Base-by-base conservation (phyloP, 2,888 invertebrate genomes). In the Sphinx pinastri region DNA sequence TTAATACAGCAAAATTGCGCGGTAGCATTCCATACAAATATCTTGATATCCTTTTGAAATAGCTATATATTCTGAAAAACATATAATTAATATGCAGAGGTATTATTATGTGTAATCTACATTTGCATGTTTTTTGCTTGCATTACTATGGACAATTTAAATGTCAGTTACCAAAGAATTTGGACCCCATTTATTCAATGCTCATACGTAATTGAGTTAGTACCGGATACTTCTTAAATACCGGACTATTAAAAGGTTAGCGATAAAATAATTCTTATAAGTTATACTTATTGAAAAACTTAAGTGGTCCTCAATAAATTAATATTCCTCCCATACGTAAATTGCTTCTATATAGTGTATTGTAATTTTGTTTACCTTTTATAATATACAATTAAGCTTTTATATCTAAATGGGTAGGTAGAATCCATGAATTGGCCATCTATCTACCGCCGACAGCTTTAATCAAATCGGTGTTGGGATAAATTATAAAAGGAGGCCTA, bases 151-250 rank as follows among this genome's bases (percentile, higher is more conserved):
- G 63, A 19, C 60, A 47, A 16, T n/a, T 54, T 54, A 54, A 63
- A 63, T 63, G 63, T 63, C 63, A 63, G 19, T 7, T 13, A 16
- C 13, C 49, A 63, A 47, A 63, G 60, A 63, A 49, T 63, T 63
- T 63, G 19, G 63, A 63, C 19, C 47, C 16, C 16, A 16, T 60
- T 60, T 16, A 16, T 13, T 6, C 5, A 19, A 49, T 25, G 57
- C 57, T 31, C 13, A 19, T 49, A 19, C 49, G 19, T 63, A 49
- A 63, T 49, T 19, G 49, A 12, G 49, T 49, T 12, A n/a, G 49
- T 63, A 49, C 45, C 16, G 59, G 38, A 49, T 49, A 49, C 4
- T 49, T 63, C 6, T 5, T 25, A 49, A 19, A 19, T 19, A 19
- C 7, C 13, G 12, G 5, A 49, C 12, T 25, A 19, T 63, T 12